Conservation (phyloP, 2,888 invertebrate species). For the Rhagonycha lutea region DNA sequence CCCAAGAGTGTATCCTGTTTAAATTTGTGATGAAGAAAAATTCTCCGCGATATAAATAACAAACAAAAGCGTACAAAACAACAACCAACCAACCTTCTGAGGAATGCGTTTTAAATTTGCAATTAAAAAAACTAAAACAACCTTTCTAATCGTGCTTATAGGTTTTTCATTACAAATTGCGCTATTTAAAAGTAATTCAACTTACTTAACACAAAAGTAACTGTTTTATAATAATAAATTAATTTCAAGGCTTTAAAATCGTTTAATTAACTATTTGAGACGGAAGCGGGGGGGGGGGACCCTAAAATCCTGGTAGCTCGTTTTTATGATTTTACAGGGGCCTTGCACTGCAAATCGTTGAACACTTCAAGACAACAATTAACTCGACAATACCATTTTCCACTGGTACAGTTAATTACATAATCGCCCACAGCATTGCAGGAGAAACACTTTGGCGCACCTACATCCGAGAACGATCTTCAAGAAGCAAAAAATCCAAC, state of each 20-base stretch:
- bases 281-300: not conserved
- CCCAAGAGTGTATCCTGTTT: slow-evolving; percentile 9
- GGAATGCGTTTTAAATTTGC: slow-evolving; percentile 27
- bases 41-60: not conserved
- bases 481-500: not conserved
- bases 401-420: not conserved
- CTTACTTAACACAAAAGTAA: not conserved
- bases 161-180: not conserved
- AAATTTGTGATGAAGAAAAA: not conserved
- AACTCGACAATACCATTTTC: not conserved
- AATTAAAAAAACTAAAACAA: not conserved
- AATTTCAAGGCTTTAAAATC: not conserved
- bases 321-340: not conserved
- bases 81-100: slow-evolving; percentile 26
- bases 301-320: not conserved
- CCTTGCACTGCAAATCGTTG: not conserved
- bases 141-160: not conserved
- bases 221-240: not conserved
- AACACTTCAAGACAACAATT: not conserved
- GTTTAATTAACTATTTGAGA: not conserved
- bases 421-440: not conserved
- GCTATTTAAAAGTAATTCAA: not conserved
- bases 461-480: not conserved
- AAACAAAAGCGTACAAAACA: slow-evolving; percentile 7
- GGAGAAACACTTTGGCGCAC: not conserved